Evolutionary conservation across 2,113 vertebrate genomes (phyloP), one percentile per base, ranked within the genome.

Genomic region (Nycticorax nycticorax): DNA sequence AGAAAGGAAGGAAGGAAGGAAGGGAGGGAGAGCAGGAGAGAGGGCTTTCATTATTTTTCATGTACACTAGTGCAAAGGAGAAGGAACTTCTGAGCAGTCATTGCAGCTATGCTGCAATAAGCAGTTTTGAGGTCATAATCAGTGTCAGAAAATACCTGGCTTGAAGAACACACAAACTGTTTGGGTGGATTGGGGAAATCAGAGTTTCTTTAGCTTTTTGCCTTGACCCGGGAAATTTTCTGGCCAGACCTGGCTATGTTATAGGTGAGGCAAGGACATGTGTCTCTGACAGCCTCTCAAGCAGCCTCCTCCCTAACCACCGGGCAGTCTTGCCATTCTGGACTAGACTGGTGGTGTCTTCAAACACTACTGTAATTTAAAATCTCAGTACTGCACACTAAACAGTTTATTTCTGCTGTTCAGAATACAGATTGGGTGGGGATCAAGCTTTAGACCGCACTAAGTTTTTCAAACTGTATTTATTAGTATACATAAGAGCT

Each of bases 391-490:
- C 48, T 85, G 37, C 43, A 92, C 88, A 53, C 6, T 39, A 45
- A 88, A 17, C 6, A 28, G 15, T 3, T 80, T 43, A 14, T 47
- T 73, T 52, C 12, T 60, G 41, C 15, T 24, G 17, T 48, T 80
- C 5, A 55, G 14, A 50, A 48, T 41, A 33, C 0, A 3, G 20
- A n/a, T 30, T 47, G 10, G 5, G 4, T 27, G 21, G 33, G 9
- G 5, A 60, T 3, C 8, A 73, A 89, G 23, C 10, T 80, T 86
- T 56, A 39, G 35, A 8, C 11, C 24, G 2, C 26, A 56, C 23
- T 68, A 47, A 47, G 3, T 5, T 83, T 57, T 64, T 77, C 14
- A 39, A 85, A 21, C 3, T 56, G 1, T 53, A 23, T 63, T 80
- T 85, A 57, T 28, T 30, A 37, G 5, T 4, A 21, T 22, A 24